phyloP scores from a whole-genome alignment of 2,888 invertebrate species.

The Sminthurides aquaticus region DNA sequence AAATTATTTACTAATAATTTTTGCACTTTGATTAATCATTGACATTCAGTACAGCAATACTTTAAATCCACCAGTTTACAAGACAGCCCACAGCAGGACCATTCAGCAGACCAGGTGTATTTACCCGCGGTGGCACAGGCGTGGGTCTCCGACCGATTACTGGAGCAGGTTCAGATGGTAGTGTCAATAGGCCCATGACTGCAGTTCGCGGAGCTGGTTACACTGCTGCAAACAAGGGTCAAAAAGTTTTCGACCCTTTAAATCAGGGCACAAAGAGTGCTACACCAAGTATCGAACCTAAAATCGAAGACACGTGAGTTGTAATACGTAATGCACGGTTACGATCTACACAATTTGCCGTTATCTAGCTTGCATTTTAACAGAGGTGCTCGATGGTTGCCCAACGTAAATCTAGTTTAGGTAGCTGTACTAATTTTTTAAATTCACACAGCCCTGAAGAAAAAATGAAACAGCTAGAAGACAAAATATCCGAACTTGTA shows the following conservation, averaged over 20 bases:
- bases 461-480: constrained; percentile 79
- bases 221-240: constrained; percentile 60
- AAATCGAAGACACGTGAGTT: constrained; percentile 68
- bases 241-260: constrained; percentile 62
- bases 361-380: no score
- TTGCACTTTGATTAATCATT: neutral
- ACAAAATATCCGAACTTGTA: constrained; percentile 76
- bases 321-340: neutral
- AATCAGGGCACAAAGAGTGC: constrained; percentile 56
- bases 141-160: constrained; percentile 41
- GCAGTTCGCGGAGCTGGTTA: constrained; percentile 95
- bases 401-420: no score
- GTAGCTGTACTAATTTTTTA: constrained; percentile 36
- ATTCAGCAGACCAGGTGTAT: constrained; percentile 28
- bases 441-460: constrained; percentile 89
- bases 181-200: constrained; percentile 73
- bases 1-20: neutral
- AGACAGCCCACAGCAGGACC: constrained; percentile 34
- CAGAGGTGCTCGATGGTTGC: no score
- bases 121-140: constrained; percentile 39
- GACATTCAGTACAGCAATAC: neutral
- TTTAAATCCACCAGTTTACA: constrained; percentile 27
- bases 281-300: constrained; percentile 60
- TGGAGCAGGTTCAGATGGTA: constrained; percentile 34
- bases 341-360: no score